These are phyloP conservation scores for Caenorhabditis sp. DNA, from an alignment of 2,888 invertebrate genomes.

Conservation along the genomic window DNA sequence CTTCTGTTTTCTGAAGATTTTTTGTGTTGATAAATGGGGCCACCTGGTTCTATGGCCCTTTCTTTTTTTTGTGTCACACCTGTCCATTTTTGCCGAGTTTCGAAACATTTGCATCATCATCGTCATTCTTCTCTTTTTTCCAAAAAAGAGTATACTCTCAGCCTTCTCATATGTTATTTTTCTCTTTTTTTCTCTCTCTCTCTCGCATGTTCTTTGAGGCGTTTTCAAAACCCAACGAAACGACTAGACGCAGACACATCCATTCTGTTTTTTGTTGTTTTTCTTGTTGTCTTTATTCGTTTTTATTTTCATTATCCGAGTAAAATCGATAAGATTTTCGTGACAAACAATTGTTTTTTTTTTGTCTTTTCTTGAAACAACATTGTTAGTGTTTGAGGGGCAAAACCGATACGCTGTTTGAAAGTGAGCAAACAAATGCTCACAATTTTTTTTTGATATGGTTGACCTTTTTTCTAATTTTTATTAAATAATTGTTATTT, in stretches of 20 bases:
- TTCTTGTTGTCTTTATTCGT: slow-evolving; percentile 3
- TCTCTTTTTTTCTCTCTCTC: neutral
- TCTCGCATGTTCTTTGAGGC: neutral
- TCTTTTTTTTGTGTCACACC: no score
- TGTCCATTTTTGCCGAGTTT: no score
- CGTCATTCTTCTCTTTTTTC: neutral
- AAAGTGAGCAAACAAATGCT: neutral
- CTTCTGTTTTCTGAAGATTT: no score
- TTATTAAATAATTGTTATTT: no score
- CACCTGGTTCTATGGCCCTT: no score
- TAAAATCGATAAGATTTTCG: neutral
- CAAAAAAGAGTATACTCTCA: neutral
- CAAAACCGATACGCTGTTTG: neutral
- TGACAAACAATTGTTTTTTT: slow-evolving; percentile 2
- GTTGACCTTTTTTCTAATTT: neutral
- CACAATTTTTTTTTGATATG: neutral
- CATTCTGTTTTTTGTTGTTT: slow-evolving; percentile 7
- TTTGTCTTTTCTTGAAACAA: neutral
- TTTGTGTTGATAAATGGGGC: no score
- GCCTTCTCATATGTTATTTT: slow-evolving; percentile 3
- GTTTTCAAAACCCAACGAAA: neutral
- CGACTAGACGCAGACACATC: neutral
- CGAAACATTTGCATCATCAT: neutral
- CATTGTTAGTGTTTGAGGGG: neutral
- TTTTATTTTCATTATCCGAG: neutral